A percentile compares a stretch with the other conserved stretches of the same genome.
These are phyloP conservation scores for Leptopilina myrica DNA, from an alignment of 2,888 invertebrate species.

Conservation along the genomic window DNA sequence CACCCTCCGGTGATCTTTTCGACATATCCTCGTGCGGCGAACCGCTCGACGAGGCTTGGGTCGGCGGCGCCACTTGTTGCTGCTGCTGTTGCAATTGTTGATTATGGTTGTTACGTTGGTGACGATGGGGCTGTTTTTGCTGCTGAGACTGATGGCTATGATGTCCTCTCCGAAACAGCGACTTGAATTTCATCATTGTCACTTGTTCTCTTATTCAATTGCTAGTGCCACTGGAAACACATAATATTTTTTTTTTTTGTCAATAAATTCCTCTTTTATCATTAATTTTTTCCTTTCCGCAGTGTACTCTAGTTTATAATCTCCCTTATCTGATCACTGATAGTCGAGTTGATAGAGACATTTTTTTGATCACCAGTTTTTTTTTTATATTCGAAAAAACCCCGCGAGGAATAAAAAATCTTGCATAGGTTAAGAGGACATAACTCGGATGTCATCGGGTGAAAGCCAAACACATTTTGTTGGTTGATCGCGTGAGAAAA, in stretches of 20 bases:
- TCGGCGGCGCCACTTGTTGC: slow-evolving; percentile 71
- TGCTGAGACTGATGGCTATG: slow-evolving; percentile 69
- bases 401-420: no score
- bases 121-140: slow-evolving; percentile 66
- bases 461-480: slow-evolving; percentile 37
- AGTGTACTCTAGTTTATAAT: not conserved
- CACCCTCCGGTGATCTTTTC: slow-evolving; percentile 78
- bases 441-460: slow-evolving; percentile 35
- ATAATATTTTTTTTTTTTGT: not conserved
- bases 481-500: slow-evolving; percentile 33
- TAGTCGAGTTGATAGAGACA: slow-evolving; percentile 19
- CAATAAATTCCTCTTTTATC: not conserved
- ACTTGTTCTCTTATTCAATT: slow-evolving; percentile 57
- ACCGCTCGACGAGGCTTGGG: slow-evolving; percentile 79
- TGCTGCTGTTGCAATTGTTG: slow-evolving; percentile 65
- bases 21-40: slow-evolving; percentile 83
- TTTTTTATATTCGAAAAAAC: not conserved
- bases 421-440: slow-evolving; percentile 34
- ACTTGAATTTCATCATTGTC: slow-evolving; percentile 95
- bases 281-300: not conserved
- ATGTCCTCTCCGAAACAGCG: slow-evolving; percentile 93
- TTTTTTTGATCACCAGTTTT: not conserved
- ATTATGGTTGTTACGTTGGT: slow-evolving; percentile 72
- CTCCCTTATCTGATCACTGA: slow-evolving; percentile 11
- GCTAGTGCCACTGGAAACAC: slow-evolving; percentile 22